Evolutionary conservation across 1,140 invertebrate species (phyloP).

Genomic region (Halyomorpha halys): DNA sequence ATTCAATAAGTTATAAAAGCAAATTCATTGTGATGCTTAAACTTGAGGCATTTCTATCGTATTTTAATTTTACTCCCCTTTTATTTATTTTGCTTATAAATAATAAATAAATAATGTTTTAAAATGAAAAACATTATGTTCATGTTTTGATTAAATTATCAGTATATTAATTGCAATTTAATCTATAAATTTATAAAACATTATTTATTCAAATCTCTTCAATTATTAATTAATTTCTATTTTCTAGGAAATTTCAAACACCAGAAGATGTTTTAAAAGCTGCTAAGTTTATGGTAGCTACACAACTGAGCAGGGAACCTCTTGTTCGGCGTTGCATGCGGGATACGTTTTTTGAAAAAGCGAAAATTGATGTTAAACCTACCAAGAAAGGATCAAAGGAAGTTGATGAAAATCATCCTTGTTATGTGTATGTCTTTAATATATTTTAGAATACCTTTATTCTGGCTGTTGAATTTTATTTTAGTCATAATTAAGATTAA

Average conservation of each 20-base stretch:
- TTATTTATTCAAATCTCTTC: neutral
- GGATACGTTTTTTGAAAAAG: slow-evolving; percentile 83
- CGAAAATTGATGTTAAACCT: slow-evolving; percentile 68
- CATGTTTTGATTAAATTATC: no score
- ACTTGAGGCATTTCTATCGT: no score
- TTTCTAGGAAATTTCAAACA: slow-evolving; percentile 43
- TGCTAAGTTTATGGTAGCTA: slow-evolving; percentile 86
- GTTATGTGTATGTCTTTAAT: slow-evolving; percentile 45
- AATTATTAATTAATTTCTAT: neutral
- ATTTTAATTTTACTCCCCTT: no score
- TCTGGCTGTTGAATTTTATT: neutral
- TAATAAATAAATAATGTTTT: no score
- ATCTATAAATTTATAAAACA: no score
- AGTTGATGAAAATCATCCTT: slow-evolving; percentile 86
- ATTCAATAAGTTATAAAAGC: no score
- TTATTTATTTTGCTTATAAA: no score
- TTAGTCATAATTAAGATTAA: neutral
- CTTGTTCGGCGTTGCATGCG: slow-evolving; percentile 73
- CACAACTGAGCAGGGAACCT: slow-evolving; percentile 86
- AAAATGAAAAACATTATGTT: no score
- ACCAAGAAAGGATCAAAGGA: slow-evolving; percentile 88
- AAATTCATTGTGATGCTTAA: no score
- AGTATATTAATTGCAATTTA: no score
- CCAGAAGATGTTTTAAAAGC: slow-evolving; percentile 75
- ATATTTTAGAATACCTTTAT: neutral